A percentile compares a stretch with the other conserved stretches of the same genome.
Evolutionary conservation across 2,888 invertebrate genomes (phyloP).

Genomic region (Scaptodrosophila latifasciaeformis): DNA sequence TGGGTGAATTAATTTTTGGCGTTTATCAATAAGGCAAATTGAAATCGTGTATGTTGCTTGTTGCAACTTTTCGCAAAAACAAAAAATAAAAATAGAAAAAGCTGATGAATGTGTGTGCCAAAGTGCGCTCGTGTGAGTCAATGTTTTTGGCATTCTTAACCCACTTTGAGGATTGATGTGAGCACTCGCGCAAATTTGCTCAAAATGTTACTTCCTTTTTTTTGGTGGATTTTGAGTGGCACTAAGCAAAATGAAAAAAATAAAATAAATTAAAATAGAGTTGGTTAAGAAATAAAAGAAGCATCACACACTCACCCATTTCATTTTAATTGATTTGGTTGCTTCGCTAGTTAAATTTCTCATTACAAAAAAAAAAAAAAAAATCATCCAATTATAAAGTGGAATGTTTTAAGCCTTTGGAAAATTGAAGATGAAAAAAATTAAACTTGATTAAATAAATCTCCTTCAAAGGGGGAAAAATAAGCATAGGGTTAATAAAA

Average conservation of each 20-base stretch:
- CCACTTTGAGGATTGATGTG: conserved; percentile 46
- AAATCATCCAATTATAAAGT: no score
- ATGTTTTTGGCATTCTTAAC: conserved; percentile 44
- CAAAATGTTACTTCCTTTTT: conserved; percentile 24
- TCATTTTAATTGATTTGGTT: no score
- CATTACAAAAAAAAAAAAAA: no score
- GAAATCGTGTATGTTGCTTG: conserved; percentile 49
- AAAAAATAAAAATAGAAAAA: no score
- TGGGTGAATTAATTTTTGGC: conserved; percentile 56
- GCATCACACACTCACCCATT: no score
- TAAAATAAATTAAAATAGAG: no score
- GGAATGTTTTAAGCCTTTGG: conserved; percentile 55
- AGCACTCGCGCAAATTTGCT: conserved; percentile 27
- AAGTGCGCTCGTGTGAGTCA: conserved; percentile 7
- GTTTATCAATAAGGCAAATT: conserved; percentile 60
- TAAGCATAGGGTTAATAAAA: no score
- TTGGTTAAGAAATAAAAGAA: conserved; percentile 1
- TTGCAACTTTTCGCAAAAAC: no score
- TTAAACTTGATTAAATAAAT: no score
- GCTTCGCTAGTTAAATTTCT: no score
- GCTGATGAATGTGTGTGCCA: background rate
- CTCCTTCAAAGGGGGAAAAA: no score
- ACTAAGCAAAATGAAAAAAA: conserved; percentile 33
- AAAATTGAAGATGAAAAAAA: no score
- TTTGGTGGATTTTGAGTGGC: conserved; percentile 13